Evolutionary conservation across 2,888 invertebrate genomes (phyloP).

Genomic region (Dorcus hopei): DNA sequence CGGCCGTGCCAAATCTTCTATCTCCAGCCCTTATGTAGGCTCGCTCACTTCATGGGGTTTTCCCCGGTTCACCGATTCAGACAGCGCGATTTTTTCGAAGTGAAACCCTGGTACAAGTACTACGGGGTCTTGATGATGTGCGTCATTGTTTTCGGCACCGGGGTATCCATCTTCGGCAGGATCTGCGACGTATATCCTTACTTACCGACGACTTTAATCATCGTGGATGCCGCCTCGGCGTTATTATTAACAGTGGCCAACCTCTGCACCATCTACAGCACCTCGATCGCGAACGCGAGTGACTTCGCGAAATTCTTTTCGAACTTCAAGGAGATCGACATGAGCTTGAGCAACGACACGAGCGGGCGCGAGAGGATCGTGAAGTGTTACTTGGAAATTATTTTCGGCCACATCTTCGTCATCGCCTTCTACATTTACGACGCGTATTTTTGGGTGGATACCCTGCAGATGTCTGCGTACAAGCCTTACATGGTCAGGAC

Average conservation of each 20-base stretch:
- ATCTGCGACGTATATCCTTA: background rate
- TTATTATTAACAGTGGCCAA: conserved; percentile 1
- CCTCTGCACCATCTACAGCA: background rate
- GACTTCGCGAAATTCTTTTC: background rate
- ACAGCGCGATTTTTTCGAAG: background rate
- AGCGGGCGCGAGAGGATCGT: background rate
- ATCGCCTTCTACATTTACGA: conserved; percentile 2
- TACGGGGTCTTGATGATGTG: background rate
- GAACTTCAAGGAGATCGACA: background rate
- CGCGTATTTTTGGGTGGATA: background rate
- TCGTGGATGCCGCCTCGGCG: background rate
- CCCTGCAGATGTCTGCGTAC: background rate
- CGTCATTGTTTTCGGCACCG: background rate
- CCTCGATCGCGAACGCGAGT: background rate
- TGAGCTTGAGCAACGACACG: background rate
- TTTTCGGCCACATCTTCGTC: conserved; percentile 3
- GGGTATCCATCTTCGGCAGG: background rate
- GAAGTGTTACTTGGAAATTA: conserved; percentile 4
- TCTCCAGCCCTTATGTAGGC: no score
- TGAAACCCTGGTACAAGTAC: conserved; percentile 1
- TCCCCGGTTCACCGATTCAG: background rate
- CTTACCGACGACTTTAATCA: conserved; percentile 1
- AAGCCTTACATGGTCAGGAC: background rate
- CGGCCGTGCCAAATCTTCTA: no score
- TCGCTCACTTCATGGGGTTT: background rate